Evolutionary conservation across 2,888 invertebrate genomes (phyloP), one percentile per base, ranked within the genome.

Genomic region (Catocala sponsa): DNA sequence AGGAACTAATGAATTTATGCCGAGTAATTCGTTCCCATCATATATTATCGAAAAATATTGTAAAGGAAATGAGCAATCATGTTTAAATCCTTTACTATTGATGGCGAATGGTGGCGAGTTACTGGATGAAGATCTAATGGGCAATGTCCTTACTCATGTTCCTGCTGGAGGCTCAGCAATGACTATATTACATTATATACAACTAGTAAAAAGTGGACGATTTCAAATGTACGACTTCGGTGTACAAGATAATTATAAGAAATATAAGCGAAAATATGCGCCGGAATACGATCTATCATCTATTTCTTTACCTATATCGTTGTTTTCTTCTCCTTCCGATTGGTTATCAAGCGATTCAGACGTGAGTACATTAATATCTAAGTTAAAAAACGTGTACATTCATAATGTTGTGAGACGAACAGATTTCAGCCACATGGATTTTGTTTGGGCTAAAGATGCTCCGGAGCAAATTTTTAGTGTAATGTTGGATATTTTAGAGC

Each of bases 371-470:
- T 63, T 88, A 44, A 6, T 80, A 6, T 55, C 68, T 0, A 43
- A 76, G 1, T 59, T 89, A 5, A 74, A 76, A 2, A 74, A 79
- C n/a, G 62, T 78, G 6, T 59, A 71, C 7, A 46, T 66, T 6
- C 80, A 87, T 50, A 81, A 82, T 42, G 60, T 80, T 4, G 71
- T 89, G 6, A 74, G 65, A 41, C 65, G 57, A 5, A 12, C 63
- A 0, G 63, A 77, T 12, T 89, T 89, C 48, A 78, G 78, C 15
- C 89, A 90, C 47, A 79, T 80, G 4, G 86, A 88, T 67, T 89
- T 89, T 62, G 35, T 87, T 33, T 86, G 82, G 80, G 79, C 77
- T 12, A 69, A 76, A n/a, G 68, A 80, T 2, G 84, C 84, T 0
- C 63, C 76, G 2, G 15, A 70, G 2, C 59, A 82, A 7, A 65